Evolutionary conservation across 2,797 vertebrate species (phyloP).

Genomic region (Centropyge bicolor): DNA sequence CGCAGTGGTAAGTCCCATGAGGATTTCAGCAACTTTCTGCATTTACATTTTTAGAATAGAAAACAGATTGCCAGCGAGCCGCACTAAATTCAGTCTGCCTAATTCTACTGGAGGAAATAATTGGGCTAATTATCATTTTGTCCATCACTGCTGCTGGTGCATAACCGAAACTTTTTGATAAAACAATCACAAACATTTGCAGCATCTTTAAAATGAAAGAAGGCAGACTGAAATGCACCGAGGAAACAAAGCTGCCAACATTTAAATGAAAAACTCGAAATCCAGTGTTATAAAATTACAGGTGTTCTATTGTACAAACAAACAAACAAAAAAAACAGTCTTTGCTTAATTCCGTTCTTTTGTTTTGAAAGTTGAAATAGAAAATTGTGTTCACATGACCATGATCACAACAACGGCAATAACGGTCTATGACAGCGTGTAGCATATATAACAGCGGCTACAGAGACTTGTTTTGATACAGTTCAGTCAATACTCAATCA

Average conservation of each 20-base stretch:
- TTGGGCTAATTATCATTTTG: not conserved
- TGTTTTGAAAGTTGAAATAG: not conserved
- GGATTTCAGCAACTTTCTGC: conserved; percentile 5
- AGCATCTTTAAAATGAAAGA: conserved; percentile 30
- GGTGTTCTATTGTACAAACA: conserved; percentile 4
- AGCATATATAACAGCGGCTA: not conserved
- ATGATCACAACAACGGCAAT: not conserved
- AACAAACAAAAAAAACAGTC: not conserved
- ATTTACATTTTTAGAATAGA: conserved; percentile 12
- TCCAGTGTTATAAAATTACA: conserved; percentile 36
- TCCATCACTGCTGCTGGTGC: conserved; percentile 22
- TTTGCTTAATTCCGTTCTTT: not conserved
- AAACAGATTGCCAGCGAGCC: conserved; percentile 6
- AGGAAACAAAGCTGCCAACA: conserved; percentile 47
- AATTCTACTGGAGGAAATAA: conserved; percentile 1
- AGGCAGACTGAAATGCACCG: conserved; percentile 28
- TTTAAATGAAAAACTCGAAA: conserved; percentile 32
- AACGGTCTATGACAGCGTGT: not conserved
- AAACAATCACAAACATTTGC: conserved; percentile 19
- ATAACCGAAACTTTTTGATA: conserved; percentile 24
- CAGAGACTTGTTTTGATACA: conserved; percentile 10
- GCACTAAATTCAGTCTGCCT: conserved; percentile 31
- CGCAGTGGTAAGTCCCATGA: not conserved
- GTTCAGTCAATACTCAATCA: conserved; percentile 1
- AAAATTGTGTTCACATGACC: not conserved